Base-by-base conservation (phyloP, 2,888 invertebrate genomes). In the Macroteleia sp. region DNA sequence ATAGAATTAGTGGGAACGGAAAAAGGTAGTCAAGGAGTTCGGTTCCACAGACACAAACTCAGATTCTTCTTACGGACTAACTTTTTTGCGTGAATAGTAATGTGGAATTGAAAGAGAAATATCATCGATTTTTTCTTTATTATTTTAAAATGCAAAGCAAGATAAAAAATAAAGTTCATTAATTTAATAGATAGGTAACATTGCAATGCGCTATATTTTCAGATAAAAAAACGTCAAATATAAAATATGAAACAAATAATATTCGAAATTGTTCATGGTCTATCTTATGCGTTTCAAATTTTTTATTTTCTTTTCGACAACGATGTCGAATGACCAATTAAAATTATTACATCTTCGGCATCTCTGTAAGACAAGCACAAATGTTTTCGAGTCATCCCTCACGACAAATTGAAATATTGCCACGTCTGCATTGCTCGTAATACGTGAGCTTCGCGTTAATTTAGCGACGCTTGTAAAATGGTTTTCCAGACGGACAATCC, bases 251-350 rank as follows among this genome's bases (percentile, higher is more conserved):
- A n/a, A n/a, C n/a, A n/a, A n/a, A n/a, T n/a, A n/a, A n/a, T n/a
- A 25, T 25, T 25, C 6, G 25, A 25, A 25, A 25, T 25, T 25
- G 6, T 25, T 25, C 25, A 25, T 6, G 6, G 25, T 5, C 25
- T 3, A 25, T 6, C 25, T n/a, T n/a, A n/a, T n/a, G n/a, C n/a
- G n/a, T n/a, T 6, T 3, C 25, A 25, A 6, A 22, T 22, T 22
- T 12, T 44, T 44, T 44, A 12, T 22, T 22, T 16, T 12, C 39
- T 62, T 62, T 50, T 62, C 30, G 30, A 22, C 41, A 30, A 62
- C 41, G 50, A 62, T 62, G 62, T n/a, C 62, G 50, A 50, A 62
- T 50, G 50, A 39, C 50, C 62, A 62, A 62, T 62, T 62, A 62
- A 50, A 62, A 62, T 42, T 41, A 41, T 50, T 50, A 48, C 36